Evolutionary conservation across 2,797 vertebrate species (phyloP), one percentile per base, ranked within the genome.

Genomic region (Macropus fuliginosus): DNA sequence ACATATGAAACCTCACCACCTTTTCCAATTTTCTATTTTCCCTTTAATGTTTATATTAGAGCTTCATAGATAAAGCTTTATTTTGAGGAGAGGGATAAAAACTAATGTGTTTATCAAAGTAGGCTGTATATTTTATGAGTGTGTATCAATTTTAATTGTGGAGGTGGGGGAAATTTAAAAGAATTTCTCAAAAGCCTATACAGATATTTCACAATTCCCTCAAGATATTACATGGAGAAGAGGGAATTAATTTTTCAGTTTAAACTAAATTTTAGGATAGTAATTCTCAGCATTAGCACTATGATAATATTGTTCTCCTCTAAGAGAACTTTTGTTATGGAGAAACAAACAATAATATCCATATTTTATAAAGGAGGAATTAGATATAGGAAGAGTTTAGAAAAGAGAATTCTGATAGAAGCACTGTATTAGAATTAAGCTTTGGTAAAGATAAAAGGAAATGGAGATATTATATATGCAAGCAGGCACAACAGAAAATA

Each of bases 251-350:
- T 27, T 94, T 96, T 90, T 8, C 52, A 57, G 13, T 94, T 96
- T 95, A 93, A 95, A 91, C 16, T 96, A 40, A 74, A 97, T 93
- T 93, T 89, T 94, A 40, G 40, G 93, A 54, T 40, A 93, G 56
- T 92, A 56, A 57, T 94, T 92, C 95, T 59, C 40, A 93, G 54
- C 18, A n/a, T n/a, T 34, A 55, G 54, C 40, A 96, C 46, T 28
- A 94, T 59, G 54, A 2, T 95, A 95, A 96, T 18, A 89, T 56
- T 95, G 34, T 95, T 96, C 91, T 40, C 40, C 14, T 52, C 54
- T 81, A 94, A 31, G n/a, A 95, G 94, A 96, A 90, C 87, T 31
- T 96, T 97, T 74, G 29, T 95, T 94, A 96, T 97, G 91, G 93
- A 90, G 31, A 96, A 94, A 92, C 50, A 55, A 95, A 74, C n/a